These are phyloP conservation scores for Notolabrus celidotus DNA, from an alignment of 2,797 vertebrate genomes.

Conservation along the genomic window DNA sequence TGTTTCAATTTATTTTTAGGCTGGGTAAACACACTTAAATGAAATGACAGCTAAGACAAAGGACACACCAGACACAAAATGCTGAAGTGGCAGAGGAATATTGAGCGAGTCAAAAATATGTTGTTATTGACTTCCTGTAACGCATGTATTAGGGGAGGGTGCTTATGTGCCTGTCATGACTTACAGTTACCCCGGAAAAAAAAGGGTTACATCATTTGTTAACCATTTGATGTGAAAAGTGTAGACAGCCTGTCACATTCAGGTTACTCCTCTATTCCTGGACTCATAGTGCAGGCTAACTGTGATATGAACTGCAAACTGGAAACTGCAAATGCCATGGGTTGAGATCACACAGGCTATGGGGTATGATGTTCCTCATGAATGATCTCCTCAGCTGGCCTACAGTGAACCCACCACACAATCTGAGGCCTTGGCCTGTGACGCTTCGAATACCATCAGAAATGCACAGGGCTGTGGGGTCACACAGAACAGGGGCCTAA, in stretches of 20 bases:
- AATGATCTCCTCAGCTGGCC: conserved; percentile 56
- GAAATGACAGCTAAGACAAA: too few species aligned
- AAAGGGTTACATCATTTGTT: conserved; percentile 11
- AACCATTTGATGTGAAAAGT: conserved; percentile 34
- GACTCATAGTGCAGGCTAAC: neutral
- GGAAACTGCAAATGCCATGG: conserved; percentile 38
- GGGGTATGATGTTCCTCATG: conserved; percentile 54
- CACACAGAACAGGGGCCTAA: neutral
- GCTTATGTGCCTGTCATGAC: neutral
- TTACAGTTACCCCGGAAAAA: neutral
- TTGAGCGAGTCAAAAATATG: too few species aligned
- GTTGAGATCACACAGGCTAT: conserved; percentile 44
- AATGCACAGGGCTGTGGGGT: conserved; percentile 11
- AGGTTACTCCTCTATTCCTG: conserved; percentile 32
- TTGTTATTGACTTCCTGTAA: too few species aligned
- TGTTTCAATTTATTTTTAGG: too few species aligned
- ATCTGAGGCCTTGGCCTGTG: conserved; percentile 30
- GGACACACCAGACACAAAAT: too few species aligned
- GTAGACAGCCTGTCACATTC: conserved; percentile 43
- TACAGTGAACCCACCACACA: conserved; percentile 43
- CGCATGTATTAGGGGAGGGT: neutral
- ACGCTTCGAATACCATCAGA: conserved; percentile 44
- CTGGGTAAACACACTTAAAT: too few species aligned
- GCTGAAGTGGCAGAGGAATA: too few species aligned
- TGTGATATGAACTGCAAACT: conserved; percentile 20